These are phyloP conservation scores for Hippopotamus amphibius DNA, from an alignment of 2,113 vertebrate species.

Conservation along the genomic window DNA sequence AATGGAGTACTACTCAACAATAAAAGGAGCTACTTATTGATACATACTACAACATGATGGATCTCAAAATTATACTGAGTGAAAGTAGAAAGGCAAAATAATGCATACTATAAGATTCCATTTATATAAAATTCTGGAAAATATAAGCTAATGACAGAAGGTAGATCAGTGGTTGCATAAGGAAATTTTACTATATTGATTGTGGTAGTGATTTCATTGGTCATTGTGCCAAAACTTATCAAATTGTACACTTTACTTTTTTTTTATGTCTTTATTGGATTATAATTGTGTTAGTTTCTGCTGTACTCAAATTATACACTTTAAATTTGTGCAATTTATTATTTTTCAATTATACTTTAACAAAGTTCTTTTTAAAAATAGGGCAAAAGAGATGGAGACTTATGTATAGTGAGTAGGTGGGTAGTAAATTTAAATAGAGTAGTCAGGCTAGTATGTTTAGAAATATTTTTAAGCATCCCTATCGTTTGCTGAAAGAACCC, in stretches of 20 bases:
- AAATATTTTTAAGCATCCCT: not conserved
- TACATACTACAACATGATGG: not conserved
- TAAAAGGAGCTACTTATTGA: not conserved
- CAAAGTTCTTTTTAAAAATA: not conserved
- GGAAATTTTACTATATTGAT: not conserved
- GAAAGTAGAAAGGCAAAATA: not conserved
- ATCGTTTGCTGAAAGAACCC: no score
- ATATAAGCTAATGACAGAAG: not conserved
- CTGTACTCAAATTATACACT: not conserved
- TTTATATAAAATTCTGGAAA: not conserved
- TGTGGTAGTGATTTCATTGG: not conserved
- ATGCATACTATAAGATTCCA: not conserved
- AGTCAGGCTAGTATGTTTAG: not conserved
- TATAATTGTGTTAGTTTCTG: no score
- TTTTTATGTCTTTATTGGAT: no score
- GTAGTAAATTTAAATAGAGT: not conserved
- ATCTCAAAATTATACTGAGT: not conserved
- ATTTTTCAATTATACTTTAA: not conserved
- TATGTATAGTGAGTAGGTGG: not conserved
- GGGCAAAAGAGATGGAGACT: not conserved
- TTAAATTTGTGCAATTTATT: not conserved
- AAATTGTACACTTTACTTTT: not conserved
- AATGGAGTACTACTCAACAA: not conserved
- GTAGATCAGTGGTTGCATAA: not conserved
- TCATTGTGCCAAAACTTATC: not conserved